Base-by-base conservation (phyloP, 2,888 invertebrate species). In the Rotaria socialis region DNA sequence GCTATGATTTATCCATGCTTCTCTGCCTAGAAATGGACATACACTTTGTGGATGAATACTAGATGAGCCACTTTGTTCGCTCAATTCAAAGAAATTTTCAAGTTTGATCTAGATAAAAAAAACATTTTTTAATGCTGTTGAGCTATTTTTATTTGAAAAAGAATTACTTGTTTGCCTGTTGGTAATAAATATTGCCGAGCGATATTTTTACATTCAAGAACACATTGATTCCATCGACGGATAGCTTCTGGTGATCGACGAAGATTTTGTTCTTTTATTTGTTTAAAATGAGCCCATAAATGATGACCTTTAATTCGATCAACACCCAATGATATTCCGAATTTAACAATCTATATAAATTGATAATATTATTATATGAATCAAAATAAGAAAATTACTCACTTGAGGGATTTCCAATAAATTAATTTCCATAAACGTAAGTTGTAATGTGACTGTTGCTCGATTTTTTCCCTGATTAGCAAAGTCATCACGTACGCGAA, bases 291-390 rank as follows among this genome's bases (percentile, higher is more conserved):
- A 24, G 75, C 75, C 75, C 75, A 80, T 47, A 80, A 80, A 47
- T 80, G 75, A 80, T 80, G 75, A 41, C 75, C 75, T 80, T 80
- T 80, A 24, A 80, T 80, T 24, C 75, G 75, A 80, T 80, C 75
- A 7, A 80, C 41, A 47, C 75, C 75, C 7, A 80, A 24, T 47
- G 75, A 80, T 22, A 80, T 80, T 47, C 75, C 75, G 1, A 80
- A n/a, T 47, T 80, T 80, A 2, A 80, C 75, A 80, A 80, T 80
- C 75, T 80, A 80, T 5, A 75, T 7, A 75, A 14, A 52, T 52
- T 14, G 4, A 11, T 14, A 8, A 0, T 52, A 1, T 16, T 0
- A 16, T 14, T 52, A 16, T 52, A 16, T 52, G 0, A 4, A 52
- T 16, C 16, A 16, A 52, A 14, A 52, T 3, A 16, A 52, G 35